Percentiles rank a stretch among this genome's conserved stretches.
These are phyloP conservation scores for Zonitis immaculata DNA, from an alignment of 2,888 invertebrate genomes.

Conservation along the genomic window DNA sequence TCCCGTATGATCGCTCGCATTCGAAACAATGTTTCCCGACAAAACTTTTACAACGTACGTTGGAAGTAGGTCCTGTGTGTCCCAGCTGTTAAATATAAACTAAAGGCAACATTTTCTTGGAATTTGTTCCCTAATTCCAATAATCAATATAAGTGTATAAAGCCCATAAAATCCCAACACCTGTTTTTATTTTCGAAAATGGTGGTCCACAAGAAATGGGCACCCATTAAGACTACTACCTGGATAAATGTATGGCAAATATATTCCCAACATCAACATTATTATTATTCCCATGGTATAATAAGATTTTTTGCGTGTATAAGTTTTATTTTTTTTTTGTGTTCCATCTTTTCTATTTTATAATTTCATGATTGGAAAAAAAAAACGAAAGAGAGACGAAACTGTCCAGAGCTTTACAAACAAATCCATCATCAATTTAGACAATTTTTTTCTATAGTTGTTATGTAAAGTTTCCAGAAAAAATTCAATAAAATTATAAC, in stretches of 20 bases:
- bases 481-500: background rate
- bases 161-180: constrained; percentile 28
- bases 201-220: constrained; percentile 9
- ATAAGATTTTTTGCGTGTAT: background rate
- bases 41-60: too few species aligned
- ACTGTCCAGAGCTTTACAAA: background rate
- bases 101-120: constrained; percentile 1
- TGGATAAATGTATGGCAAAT: background rate
- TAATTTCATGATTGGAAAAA: background rate
- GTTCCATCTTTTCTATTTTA: background rate
- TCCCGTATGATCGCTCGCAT: too few species aligned
- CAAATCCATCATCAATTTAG: constrained; percentile 2
- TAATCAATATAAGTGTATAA: constrained; percentile 14
- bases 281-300: background rate
- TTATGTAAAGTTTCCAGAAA: background rate
- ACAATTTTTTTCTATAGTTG: constrained; percentile 1
- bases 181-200: constrained; percentile 25
- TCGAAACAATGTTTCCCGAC: too few species aligned
- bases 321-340: too few species aligned
- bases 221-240: background rate
- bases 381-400: background rate
- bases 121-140: constrained; percentile 7
- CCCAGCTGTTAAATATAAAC: too few species aligned
- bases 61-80: too few species aligned
- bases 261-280: background rate